These are phyloP conservation scores for Ormyrus pomaceus DNA, from an alignment of 2,888 invertebrate species.

Conservation along the genomic window DNA sequence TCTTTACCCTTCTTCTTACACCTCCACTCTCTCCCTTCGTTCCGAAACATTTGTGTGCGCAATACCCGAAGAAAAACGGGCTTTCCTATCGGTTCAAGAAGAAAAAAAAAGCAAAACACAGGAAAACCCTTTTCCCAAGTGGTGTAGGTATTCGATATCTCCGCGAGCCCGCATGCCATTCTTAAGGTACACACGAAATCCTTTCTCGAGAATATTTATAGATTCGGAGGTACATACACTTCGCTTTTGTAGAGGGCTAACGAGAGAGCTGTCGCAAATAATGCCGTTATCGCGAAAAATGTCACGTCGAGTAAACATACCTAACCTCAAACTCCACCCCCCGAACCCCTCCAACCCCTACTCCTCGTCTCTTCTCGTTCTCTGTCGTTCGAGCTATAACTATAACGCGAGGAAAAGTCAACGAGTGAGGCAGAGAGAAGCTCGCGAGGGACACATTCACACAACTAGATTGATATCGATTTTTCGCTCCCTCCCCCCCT, in stretches of 20 bases:
- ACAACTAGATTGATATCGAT: conserved; percentile 44
- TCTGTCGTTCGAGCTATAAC: conserved; percentile 28
- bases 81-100: neutral
- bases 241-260: conserved; percentile 28
- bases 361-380: conserved; percentile 4
- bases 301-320: conserved; percentile 51
- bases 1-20: too few species aligned
- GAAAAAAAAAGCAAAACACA: too few species aligned
- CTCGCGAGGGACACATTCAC: conserved; percentile 25
- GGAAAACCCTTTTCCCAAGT: too few species aligned
- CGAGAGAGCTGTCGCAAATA: conserved; percentile 41
- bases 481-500: neutral
- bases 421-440: conserved; percentile 4
- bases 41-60: neutral
- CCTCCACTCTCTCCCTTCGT: neutral
- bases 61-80: neutral
- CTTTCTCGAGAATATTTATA: conserved; percentile 44
- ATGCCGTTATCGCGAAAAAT: conserved; percentile 50
- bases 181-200: neutral
- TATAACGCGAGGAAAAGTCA: conserved; percentile 1
- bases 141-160: neutral
- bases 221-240: conserved; percentile 16
- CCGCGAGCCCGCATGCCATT: neutral
- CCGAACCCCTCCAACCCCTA: neutral
- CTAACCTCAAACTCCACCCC: conserved; percentile 11